A percentile compares a stretch with the other conserved stretches of the same genome.
phyloP scores from a whole-genome alignment of 2,797 vertebrate genomes.

The Trachops cirrhosus region DNA sequence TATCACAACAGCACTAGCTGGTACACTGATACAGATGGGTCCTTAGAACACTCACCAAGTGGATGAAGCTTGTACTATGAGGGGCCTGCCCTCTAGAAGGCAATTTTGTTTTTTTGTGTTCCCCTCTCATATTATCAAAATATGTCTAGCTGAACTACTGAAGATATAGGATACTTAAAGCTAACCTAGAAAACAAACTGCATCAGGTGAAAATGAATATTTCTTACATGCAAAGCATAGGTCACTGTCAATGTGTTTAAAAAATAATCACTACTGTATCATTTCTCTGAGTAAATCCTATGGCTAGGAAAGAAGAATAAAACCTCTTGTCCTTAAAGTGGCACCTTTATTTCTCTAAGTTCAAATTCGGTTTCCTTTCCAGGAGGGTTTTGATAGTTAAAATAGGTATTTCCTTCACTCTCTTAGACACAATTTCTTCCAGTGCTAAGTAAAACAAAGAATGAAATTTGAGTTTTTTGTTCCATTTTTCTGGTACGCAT shows the following conservation, averaged over 20 bases:
- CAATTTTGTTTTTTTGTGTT: no score
- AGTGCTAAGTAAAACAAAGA: background rate
- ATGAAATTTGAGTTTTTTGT: background rate
- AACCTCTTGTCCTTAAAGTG: background rate
- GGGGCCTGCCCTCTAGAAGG: no score
- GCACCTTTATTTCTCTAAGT: background rate
- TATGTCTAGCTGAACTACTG: background rate
- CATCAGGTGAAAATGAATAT: constrained; percentile 33
- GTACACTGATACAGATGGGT: no score
- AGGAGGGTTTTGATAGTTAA: background rate
- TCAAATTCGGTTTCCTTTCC: background rate
- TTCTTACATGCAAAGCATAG: background rate
- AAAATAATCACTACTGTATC: background rate
- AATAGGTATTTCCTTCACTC: background rate
- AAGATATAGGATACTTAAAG: background rate
- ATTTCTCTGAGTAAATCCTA: background rate
- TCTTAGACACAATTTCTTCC: background rate
- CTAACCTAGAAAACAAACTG: constrained; percentile 42
- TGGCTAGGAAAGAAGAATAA: fast-evolving
- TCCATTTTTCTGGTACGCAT: background rate
- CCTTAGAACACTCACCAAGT: no score
- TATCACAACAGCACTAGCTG: no score
- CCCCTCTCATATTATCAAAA: background rate
- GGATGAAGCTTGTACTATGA: no score
- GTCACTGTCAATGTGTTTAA: background rate